Conservation (phyloP, 2,797 vertebrate species). For the Emys orbicularis region DNA sequence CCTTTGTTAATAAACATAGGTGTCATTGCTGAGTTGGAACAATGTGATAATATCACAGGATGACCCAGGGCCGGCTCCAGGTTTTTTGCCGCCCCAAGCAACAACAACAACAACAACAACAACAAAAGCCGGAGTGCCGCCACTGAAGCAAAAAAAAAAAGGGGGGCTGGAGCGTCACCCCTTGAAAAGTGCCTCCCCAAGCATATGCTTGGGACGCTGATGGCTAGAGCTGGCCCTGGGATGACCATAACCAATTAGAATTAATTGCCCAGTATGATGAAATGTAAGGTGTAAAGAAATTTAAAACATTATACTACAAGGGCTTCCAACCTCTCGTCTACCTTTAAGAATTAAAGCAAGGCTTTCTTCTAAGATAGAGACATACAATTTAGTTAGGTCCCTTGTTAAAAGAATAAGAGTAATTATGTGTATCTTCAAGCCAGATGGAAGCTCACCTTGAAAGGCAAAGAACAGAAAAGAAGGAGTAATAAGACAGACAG, state of each 20-base stretch:
- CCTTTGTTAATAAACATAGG: not conserved
- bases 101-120: no score
- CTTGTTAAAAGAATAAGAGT: slow-evolving; percentile 6
- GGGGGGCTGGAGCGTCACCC: no score
- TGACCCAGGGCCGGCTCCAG: not conserved
- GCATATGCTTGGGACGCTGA: no score
- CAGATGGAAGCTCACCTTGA: slow-evolving; percentile 58
- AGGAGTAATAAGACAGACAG: slow-evolving; percentile 26
- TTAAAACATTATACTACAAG: not conserved
- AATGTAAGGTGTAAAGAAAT: not conserved
- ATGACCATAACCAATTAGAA: not conserved
- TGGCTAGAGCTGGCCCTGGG: no score
- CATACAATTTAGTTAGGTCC: not conserved
- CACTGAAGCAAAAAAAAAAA: no score
- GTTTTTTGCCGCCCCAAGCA: no score
- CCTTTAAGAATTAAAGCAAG: slow-evolving; percentile 15
- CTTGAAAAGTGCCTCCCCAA: no score
- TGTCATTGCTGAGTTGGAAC: slow-evolving; percentile 18
- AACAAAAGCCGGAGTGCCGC: no score
- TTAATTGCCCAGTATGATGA: not conserved
- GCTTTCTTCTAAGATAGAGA: not conserved
- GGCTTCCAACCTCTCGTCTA: slow-evolving; percentile 1
- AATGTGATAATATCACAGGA: not conserved
- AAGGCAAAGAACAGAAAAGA: slow-evolving; percentile 21
- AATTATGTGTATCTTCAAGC: not conserved